Conservation (phyloP, 2,888 invertebrate genomes). For the Lithosia quadra region DNA sequence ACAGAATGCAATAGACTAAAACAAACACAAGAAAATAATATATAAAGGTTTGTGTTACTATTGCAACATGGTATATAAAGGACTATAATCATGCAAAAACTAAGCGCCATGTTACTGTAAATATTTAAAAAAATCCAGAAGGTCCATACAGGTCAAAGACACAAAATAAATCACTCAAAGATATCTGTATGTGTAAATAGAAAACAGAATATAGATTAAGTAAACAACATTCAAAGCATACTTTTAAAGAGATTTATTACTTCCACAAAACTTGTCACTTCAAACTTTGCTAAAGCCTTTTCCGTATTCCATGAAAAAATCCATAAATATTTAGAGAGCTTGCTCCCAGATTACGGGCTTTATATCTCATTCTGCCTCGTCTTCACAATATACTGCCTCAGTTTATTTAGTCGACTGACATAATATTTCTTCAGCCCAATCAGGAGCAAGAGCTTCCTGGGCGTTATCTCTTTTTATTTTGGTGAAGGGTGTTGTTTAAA, state of each 20-base stretch:
- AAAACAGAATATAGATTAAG: background rate
- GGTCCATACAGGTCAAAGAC: too few species aligned
- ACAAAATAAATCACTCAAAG: too few species aligned
- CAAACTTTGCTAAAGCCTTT: conserved; percentile 32
- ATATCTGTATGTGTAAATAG: background rate
- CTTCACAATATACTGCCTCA: conserved; percentile 47
- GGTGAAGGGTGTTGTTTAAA: conserved; percentile 10
- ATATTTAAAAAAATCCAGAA: too few species aligned
- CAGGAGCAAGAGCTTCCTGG: conserved; percentile 24
- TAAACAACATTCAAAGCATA: background rate
- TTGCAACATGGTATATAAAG: too few species aligned
- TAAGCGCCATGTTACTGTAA: too few species aligned
- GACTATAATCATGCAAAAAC: too few species aligned
- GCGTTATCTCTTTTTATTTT: conserved; percentile 22
- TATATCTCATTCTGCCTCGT: conserved; percentile 43
- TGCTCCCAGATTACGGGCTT: conserved; percentile 39
- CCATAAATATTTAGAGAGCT: conserved; percentile 50
- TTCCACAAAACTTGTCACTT: conserved; percentile 25
- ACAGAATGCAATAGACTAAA: too few species aligned
- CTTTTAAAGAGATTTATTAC: conserved; percentile 4
- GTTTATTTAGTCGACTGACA: conserved; percentile 46
- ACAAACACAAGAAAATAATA: too few species aligned
- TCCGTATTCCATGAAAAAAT: conserved; percentile 30
- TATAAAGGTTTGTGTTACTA: too few species aligned
- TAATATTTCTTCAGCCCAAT: conserved; percentile 49